A percentile compares a stretch with the other conserved stretches of the same genome.
Evolutionary conservation across 1,140 invertebrate genomes (phyloP).

Genomic region (Grapholita molesta): DNA sequence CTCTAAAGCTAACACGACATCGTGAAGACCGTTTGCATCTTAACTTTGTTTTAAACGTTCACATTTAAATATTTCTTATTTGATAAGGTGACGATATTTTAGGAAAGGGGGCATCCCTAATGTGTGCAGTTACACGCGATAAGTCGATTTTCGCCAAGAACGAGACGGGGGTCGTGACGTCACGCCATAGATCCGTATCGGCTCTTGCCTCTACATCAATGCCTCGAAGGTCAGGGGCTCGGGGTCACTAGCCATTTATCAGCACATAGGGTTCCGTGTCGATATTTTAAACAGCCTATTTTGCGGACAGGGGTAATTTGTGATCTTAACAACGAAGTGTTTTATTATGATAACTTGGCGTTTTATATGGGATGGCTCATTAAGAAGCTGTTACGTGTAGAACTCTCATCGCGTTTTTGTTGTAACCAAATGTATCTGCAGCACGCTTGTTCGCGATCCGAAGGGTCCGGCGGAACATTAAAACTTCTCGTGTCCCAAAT

Average conservation of each 20-base stretch:
- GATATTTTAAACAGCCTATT: constrained; percentile 9
- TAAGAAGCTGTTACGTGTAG: neutral
- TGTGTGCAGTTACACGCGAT: constrained; percentile 7
- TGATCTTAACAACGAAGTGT: neutral
- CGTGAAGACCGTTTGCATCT: too few species aligned
- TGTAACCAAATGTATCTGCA: neutral
- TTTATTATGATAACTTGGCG: neutral
- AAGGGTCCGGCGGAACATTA: constrained; percentile 6
- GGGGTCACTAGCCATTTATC: constrained; percentile 16
- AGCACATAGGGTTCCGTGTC: constrained; percentile 5
- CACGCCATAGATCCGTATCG: constrained; percentile 16
- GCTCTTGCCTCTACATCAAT: neutral
- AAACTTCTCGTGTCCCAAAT: constrained; percentile 11
- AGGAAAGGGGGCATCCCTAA: neutral
- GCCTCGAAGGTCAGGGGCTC: constrained; percentile 13
- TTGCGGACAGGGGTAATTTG: constrained; percentile 6
- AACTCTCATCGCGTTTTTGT: neutral
- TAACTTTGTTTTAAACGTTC: too few species aligned
- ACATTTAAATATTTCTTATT: constrained; percentile 1
- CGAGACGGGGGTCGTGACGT: constrained; percentile 1
- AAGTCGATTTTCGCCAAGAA: constrained; percentile 11
- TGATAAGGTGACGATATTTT: neutral
- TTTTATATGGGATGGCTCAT: neutral
- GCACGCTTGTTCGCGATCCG: neutral
- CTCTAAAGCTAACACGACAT: neutral